Evolutionary conservation across 2,113 vertebrate species (phyloP).

Genomic region (Azemiops feae): DNA sequence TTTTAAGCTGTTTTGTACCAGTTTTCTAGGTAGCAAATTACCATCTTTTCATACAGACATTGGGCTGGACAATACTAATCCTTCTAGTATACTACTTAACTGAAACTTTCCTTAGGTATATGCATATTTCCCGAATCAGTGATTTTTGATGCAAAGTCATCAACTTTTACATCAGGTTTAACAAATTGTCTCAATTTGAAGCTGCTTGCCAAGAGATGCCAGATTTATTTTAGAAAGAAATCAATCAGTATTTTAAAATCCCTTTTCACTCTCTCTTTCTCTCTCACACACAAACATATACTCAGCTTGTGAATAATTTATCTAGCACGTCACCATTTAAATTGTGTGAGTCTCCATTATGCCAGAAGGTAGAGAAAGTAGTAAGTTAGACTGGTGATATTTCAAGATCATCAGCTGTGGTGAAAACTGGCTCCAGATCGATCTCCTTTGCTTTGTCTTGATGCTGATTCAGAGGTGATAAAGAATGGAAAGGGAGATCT

Average conservation of each 20-base stretch:
- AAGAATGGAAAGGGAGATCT: not conserved
- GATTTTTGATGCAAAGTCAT: conserved; percentile 24
- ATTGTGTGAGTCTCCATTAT: not conserved
- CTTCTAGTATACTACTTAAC: not conserved
- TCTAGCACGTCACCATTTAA: not conserved
- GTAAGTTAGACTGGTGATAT: not conserved
- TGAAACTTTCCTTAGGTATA: not conserved
- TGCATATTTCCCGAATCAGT: not conserved
- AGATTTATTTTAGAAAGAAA: conserved; percentile 43
- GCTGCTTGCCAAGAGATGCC: not conserved
- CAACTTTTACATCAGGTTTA: conserved; percentile 17
- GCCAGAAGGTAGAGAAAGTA: not conserved
- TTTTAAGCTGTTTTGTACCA: not conserved
- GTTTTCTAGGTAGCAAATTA: not conserved
- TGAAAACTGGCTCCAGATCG: not conserved
- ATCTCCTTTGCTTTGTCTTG: conserved; percentile 25
- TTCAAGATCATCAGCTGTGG: not conserved
- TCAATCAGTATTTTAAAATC: conserved; percentile 10
- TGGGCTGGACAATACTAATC: not conserved
- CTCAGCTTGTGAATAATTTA: not conserved
- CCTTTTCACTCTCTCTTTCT: not conserved
- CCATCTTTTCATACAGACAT: not conserved
- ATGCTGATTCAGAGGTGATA: conserved; percentile 29
- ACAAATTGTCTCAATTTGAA: conserved; percentile 22
- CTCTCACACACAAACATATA: not conserved